Evolutionary conservation across 1,140 invertebrate genomes (phyloP), one percentile per base, ranked within the genome.

Genomic region (Leptonema lineaticorne): DNA sequence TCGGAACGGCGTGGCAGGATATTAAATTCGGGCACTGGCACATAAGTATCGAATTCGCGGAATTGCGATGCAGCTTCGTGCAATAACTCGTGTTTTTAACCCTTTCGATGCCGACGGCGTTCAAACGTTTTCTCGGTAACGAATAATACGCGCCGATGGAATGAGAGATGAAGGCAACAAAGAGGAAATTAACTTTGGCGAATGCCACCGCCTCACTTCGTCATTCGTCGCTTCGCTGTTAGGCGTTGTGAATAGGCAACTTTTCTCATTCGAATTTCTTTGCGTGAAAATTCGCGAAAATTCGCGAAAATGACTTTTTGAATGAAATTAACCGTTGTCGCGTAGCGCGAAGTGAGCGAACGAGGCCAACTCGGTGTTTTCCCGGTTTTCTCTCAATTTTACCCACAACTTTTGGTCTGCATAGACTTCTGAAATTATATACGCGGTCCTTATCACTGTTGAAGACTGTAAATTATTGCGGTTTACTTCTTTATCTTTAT

Each of bases 231-330:
- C 2, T 2, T 1, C 37, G 37, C 16, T 41, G 37, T 16, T 16
- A 16, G 37, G 37, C 37, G 11, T 9, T 41, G 16, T 41, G 37
- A 63, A 63, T 48, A 63, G 48, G 48, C 62, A 63, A 63, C 62
- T 63, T 63, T 63, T 27, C 27, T 63, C 62, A 46, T 63, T 48
- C 45, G 28, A 62, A 62, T 62, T 62, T 62, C 59, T 62, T 62
- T 62, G 59, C 62, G 27, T 48, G 37, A 22, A 63, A 63, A 26
- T 63, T 63, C 26, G 45, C 16, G 37, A 22, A 63, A 63, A 26
- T 63, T 63, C 26, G 45, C 16, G 62, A 50, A 63, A 48, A 63
- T 63, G 62, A n/a, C 62, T 48, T 46, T 63, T 63, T 45, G 45
- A 63, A 63, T 63, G 48, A 63, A 48, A 63, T 63, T 63, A 60